phyloP scores from a whole-genome alignment of 2,113 vertebrate genomes.

The Rhodinocichla rosea region DNA sequence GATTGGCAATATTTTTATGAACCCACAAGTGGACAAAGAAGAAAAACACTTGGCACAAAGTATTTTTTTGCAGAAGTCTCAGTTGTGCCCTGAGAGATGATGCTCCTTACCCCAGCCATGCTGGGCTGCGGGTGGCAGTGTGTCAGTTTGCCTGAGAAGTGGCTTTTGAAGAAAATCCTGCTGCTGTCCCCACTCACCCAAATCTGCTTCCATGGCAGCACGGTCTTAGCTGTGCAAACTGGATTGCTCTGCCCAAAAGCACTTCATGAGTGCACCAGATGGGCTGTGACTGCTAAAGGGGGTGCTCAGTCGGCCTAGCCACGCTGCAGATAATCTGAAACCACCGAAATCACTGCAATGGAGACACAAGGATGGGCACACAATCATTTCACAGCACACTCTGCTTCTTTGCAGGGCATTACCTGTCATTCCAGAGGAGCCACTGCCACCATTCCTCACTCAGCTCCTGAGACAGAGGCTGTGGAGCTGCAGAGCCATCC shows the following conservation, averaged over 20 bases:
- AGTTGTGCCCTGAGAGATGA: background rate
- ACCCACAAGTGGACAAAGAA: background rate
- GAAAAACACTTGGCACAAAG: background rate
- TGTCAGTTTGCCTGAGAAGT: background rate
- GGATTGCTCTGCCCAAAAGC: background rate
- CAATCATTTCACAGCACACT: accelerated
- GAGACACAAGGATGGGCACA: background rate
- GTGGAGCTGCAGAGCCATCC: accelerated
- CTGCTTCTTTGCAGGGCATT: background rate
- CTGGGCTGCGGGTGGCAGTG: background rate
- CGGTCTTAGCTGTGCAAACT: background rate
- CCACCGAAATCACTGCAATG: background rate
- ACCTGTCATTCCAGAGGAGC: background rate
- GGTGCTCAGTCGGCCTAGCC: background rate
- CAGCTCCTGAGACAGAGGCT: too few species aligned
- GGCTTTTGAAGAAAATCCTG: background rate
- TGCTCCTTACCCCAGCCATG: accelerated
- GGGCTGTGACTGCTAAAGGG: background rate
- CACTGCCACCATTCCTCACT: background rate
- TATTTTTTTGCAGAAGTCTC: background rate
- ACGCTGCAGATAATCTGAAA: background rate
- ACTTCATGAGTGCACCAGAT: background rate
- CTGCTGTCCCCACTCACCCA: background rate
- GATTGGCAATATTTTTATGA: background rate
- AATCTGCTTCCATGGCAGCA: background rate